Evolutionary conservation across 2,888 invertebrate genomes (phyloP).

Genomic region (Psylliodes chrysocephalus): DNA sequence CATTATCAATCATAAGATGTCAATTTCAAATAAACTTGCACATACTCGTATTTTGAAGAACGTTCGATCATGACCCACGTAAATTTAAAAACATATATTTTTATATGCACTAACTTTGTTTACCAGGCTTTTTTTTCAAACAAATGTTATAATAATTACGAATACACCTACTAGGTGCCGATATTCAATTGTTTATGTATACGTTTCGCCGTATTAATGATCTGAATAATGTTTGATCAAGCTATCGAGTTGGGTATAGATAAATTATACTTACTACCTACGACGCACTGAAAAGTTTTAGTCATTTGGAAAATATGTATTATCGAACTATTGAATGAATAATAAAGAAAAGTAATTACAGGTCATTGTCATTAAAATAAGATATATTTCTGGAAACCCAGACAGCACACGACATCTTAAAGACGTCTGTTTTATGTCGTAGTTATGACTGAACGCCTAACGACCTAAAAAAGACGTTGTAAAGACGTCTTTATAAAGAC

Average conservation of each 20-base stretch:
- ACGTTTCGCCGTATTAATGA: constrained; percentile 16
- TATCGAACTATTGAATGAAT: too few relatives aligned
- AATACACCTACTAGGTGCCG: constrained; percentile 7
- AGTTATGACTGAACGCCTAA: too few relatives aligned
- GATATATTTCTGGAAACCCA: too few relatives aligned
- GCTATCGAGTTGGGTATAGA: constrained; percentile 23
- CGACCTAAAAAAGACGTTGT: too few relatives aligned
- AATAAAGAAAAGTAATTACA: too few relatives aligned
- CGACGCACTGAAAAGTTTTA: too few relatives aligned
- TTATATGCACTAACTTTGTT: not conserved
- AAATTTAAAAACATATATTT: not conserved
- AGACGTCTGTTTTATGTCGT: too few relatives aligned
- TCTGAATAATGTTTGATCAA: constrained; percentile 19
- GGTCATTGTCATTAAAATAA: too few relatives aligned
- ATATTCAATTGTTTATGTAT: constrained; percentile 9
- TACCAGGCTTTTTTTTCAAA: constrained; percentile 5
- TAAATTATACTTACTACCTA: not conserved
- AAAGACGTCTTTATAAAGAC: too few relatives aligned
- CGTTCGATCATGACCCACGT: not conserved
- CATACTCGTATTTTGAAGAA: not conserved
- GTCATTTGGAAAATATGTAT: too few relatives aligned
- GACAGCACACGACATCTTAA: too few relatives aligned
- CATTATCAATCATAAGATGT: constrained; percentile 1
- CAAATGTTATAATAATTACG: too few relatives aligned
- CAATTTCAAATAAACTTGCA: not conserved